A percentile compares a stretch with the other conserved stretches of the same genome.
Evolutionary conservation across 2,113 vertebrate genomes (phyloP).

Genomic region (Progne subis): DNA sequence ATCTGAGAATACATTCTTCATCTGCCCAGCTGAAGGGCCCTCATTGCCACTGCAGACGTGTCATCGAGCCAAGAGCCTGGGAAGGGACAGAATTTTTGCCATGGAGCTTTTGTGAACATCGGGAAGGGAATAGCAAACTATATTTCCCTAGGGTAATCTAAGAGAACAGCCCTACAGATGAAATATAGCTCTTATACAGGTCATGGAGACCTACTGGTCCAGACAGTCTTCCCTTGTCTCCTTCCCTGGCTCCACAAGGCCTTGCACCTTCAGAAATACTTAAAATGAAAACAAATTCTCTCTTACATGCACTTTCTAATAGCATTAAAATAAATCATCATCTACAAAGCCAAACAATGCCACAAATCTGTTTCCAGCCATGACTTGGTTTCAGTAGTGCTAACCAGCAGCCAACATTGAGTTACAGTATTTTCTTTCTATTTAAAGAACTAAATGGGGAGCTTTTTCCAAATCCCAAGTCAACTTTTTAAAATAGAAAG

Average conservation of each 20-base stretch:
- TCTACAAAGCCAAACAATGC: neutral
- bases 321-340: constrained; percentile 31
- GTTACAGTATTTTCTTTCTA: constrained; percentile 18
- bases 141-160: neutral
- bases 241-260: neutral
- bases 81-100: neutral
- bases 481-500: constrained; percentile 39
- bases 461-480: constrained; percentile 18
- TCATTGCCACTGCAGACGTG: neutral
- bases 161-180: neutral
- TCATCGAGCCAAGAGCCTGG: neutral
- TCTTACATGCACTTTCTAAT: neutral
- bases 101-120: neutral
- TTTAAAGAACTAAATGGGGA: constrained; percentile 20
- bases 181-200: neutral
- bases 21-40: neutral
- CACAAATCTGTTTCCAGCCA: neutral
- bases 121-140: neutral
- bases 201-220: neutral
- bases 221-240: neutral
- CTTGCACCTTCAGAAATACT: neutral
- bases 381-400: neutral
- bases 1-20: no score
- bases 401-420: constrained; percentile 15
- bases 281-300: constrained; percentile 11